Evolutionary conservation across 2,888 invertebrate species (phyloP), one percentile per base, ranked within the genome.

Genomic region (Girardia tigrina): DNA sequence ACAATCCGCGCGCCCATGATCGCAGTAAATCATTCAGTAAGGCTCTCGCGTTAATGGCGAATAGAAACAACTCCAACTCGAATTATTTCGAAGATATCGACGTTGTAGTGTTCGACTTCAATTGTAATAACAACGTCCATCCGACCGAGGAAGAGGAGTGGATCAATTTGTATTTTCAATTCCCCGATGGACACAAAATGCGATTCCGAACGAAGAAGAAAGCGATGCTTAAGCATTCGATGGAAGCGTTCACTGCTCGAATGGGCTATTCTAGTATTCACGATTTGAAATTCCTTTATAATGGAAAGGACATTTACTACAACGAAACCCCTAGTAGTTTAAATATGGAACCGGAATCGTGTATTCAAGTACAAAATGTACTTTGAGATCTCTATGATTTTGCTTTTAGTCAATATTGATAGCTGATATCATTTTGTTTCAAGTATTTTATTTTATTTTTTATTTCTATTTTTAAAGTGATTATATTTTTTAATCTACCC

Each of bases 201-300:
- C n/a, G 56, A 56, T 56, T 56, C n/a, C n/a, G 23, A 16, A 56
- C 56, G n/a, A 56, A 23, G 23, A 56, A n/a, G 23, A 56, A 56
- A 16, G 56, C 56, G 4, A 56, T 56, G 56, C 4, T 56, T 6
- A n/a, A 23, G 20, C 56, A 56, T 56, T 56, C 56, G 23, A 56
- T 56, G 56, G 56, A 56, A 56, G 56, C 56, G n/a, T 56, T 56
- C 23, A 20, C 56, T 2, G 56, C 56, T 56, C n/a, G 56, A 56
- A 56, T 56, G 56, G 56, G 56, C 4, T 56, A 56, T 56, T 56
- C 56, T 8, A 56, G 56, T 56, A 56, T 56, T 56, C 56, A 56
- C n/a, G 56, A 56, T 56, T 56, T 56, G 56, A 56, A 56, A 56
- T 56, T 56, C 56, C n/a, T 56, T n/a, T 56, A 56, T 56, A 56